Evolutionary conservation across 64 coral and sea anemone species (phyloP), one percentile per base, ranked within the genome.

Genomic region (Catalaphyllia jardinei): DNA sequence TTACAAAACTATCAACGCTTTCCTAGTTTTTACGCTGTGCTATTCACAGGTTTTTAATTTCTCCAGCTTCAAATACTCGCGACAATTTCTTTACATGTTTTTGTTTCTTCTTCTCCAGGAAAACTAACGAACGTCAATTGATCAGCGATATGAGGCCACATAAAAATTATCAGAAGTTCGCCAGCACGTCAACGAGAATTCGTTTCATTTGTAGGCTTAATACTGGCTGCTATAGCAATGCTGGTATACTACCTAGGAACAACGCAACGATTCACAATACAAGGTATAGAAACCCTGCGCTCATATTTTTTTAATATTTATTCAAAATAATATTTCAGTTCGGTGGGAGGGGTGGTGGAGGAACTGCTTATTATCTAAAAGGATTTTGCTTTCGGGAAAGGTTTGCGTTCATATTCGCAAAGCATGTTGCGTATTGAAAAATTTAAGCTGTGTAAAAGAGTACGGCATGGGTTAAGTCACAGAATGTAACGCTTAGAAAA

Each of bases 201-300:
- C 39, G 7, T 85, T 28, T 63, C 62, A 50, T 85, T 85, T 71
- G 10, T 85, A 4, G 81, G 33, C 33, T 31, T 85, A 35, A 28
- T 71, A 71, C 33, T 85, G 10, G 13, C 52, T 69, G 81, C 49
- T 51, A 25, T 85, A 62, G 62, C 20, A 27, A 69, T 85, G 51
- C 13, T 85, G 5, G 31, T 31, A 0, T 85, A 85, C 38, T 85
- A 85, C 15, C 20, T 85, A 10, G 81, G 81, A 50, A 85, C 62
- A 51, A 85, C 81, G 20, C 81, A 85, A 31, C 9, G n/a, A n/a
- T 27, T 85, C 42, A 33, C 81, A n/a, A 29, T 71, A 52, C 19
- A 64, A 85, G 62, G 81, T 85, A 69, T 35, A 60, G 25, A 42
- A 57, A 16, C 8, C 54, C 54, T 15, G 54, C 6, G 15, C n/a